These are phyloP conservation scores for Elysia chlorotica DNA, from an alignment of 1,140 invertebrate genomes.

Conservation along the genomic window DNA sequence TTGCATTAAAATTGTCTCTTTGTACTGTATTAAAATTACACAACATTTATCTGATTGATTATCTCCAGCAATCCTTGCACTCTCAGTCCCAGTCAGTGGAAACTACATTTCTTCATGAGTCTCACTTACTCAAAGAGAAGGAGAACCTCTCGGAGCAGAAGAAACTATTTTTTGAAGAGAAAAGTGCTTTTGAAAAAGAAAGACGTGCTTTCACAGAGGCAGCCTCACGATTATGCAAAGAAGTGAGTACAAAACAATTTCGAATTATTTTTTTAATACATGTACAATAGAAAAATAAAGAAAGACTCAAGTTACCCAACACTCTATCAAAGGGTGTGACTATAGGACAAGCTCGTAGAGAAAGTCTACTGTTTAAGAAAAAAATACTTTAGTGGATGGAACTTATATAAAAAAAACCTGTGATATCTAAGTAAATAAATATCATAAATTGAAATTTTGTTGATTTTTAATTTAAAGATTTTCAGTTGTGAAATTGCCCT, in stretches of 20 bases:
- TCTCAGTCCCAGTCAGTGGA: slow-evolving; percentile 41
- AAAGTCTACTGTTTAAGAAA: not conserved
- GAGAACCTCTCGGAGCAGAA: slow-evolving; percentile 47
- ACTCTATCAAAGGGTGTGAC: not conserved
- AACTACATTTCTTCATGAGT: slow-evolving; percentile 44
- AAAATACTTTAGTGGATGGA: not conserved
- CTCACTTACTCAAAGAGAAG: slow-evolving; percentile 44
- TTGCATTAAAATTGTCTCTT: no score
- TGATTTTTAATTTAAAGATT: no score
- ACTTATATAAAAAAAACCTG: not conserved
- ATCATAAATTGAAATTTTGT: no score
- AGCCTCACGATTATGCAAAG: slow-evolving; percentile 41
- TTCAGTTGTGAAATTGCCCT: no score
- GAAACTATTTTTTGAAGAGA: slow-evolving; percentile 49
- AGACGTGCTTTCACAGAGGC: slow-evolving; percentile 46
- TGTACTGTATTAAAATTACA: no score
- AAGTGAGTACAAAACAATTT: slow-evolving; percentile 29
- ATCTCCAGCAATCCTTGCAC: slow-evolving; percentile 43
- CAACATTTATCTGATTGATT: slow-evolving; percentile 8
- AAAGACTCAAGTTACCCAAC: no score
- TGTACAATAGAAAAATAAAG: not conserved
- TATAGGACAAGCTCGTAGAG: not conserved
- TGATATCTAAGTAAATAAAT: not conserved
- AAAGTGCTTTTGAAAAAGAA: slow-evolving; percentile 54
- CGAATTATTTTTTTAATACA: not conserved